Base-by-base conservation (phyloP, 2,888 invertebrate genomes). In the Heliothis peltigera region DNA sequence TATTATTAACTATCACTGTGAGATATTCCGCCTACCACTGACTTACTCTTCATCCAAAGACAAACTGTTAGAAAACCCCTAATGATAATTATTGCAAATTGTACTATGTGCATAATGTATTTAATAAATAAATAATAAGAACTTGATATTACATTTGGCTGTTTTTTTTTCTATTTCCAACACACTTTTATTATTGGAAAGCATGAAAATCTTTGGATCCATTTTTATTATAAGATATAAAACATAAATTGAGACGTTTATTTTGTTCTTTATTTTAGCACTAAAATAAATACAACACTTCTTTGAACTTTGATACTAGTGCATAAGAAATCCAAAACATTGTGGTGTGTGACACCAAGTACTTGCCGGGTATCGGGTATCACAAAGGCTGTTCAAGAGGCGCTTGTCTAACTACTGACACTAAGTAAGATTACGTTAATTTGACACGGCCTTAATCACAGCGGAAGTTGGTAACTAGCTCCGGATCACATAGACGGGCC, bases 381-480 rank as follows among this genome's bases (percentile, higher is more conserved):
- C 71, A 49, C 73, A 70, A 43, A 73, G 55, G 43, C 64, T 35
- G 56, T 15, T 76, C 49, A 47, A 70, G 60, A 57, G 60, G 71
- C 47, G 71, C 70, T 53, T 47, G 71, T 54, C 53, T 75, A 75
- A 76, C 66, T 70, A 65, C 60, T 42, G 47, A 52, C 64, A 44
- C 72, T 71, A 77, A 76, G 55, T 52, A 65, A 77, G 67, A 74
- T 74, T 66, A 71, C 56, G 61, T 77, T 77, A 74, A 74, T 77
- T 74, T 66, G 56, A 76, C 67, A 77, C 67, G 62, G 44, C 51
- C 47, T 71, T 74, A 63, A 72, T 71, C 56, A 39, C 70, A 42
- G 15, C 44, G 43, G 39, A 76, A 64, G 53, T 76, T 59, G 15
- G 46, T 51, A 62, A 66, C 72, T 49, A 71, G 66, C 66, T 54